Conservation (phyloP, 2,888 invertebrate genomes). For the Synergus japonicus region DNA sequence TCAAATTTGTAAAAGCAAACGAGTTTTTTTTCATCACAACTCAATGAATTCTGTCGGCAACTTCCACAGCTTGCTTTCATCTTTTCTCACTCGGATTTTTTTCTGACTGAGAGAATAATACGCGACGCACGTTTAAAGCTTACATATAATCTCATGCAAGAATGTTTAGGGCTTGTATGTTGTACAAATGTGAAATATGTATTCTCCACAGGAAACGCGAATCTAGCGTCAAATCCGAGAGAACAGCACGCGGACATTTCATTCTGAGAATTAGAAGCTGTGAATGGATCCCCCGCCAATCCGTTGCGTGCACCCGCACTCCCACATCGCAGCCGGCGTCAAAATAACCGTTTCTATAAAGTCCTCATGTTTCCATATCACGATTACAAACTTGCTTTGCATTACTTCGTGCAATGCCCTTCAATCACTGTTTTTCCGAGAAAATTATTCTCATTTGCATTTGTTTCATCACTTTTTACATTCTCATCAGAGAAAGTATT, state of each 20-base stretch:
- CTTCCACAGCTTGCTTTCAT: slow-evolving; percentile 5
- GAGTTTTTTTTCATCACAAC: neutral
- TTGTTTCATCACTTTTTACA: no score
- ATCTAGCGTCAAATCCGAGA: slow-evolving; percentile 1
- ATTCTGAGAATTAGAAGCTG: slow-evolving; percentile 41
- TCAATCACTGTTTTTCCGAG: no score
- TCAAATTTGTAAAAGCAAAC: slow-evolving; percentile 8
- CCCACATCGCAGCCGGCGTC: slow-evolving; percentile 9
- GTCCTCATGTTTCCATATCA: neutral
- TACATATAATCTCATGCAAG: neutral
- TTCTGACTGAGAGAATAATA: neutral
- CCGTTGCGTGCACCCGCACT: slow-evolving; percentile 10
- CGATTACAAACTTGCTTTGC: neutral
- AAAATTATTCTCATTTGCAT: no score
- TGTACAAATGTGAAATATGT: neutral
- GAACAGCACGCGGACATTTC: slow-evolving; percentile 22
- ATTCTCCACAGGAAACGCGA: slow-evolving; percentile 1
- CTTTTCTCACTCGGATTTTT: neutral
- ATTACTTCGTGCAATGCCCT: no score
- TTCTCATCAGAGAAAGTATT: no score
- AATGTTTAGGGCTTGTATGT: neutral
- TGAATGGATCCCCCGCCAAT: slow-evolving; percentile 27
- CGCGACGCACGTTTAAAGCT: neutral
- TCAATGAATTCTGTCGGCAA: slow-evolving; percentile 14
- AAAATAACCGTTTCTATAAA: slow-evolving; percentile 18